Percentiles rank a stretch among this genome's conserved stretches.
Conservation (phyloP, 2,888 invertebrate genomes). For the Eristalis tenax region DNA sequence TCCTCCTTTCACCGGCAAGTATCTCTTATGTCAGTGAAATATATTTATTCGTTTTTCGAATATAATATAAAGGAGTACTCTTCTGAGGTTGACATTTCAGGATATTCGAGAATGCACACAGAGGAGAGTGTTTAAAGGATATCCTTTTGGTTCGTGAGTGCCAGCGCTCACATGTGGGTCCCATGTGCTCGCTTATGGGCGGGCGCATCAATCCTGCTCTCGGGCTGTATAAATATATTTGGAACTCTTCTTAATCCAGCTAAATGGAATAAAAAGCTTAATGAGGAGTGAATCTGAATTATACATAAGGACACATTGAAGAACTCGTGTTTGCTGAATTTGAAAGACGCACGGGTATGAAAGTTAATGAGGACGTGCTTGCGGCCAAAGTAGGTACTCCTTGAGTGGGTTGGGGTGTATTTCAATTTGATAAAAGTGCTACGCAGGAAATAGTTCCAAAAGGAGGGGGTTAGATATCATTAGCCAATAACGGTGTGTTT, state of each 20-base stretch:
- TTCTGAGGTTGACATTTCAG: conserved; percentile 47
- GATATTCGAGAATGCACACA: conserved; percentile 27
- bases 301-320: not conserved
- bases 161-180: not conserved
- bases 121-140: not conserved
- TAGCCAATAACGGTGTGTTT: not conserved
- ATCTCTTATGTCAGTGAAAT: conserved; percentile 37
- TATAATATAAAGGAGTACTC: conserved; percentile 30
- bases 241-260: conserved; percentile 15
- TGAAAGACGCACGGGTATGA: not conserved
- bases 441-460: not conserved
- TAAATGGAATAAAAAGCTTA: conserved; percentile 20
- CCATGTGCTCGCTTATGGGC: not conserved
- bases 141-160: not conserved
- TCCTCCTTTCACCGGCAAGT: conserved; percentile 35
- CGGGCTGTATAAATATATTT: not conserved
- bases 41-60: conserved; percentile 27
- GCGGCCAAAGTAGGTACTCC: not conserved
- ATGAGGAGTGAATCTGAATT: conserved; percentile 21
- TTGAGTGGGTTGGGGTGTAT: not conserved
- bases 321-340: not conserved
- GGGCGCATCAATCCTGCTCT: not conserved
- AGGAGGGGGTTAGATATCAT: not conserved
- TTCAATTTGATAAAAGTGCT: not conserved
- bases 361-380: conserved; percentile 4